Percentiles rank a stretch among this genome's conserved stretches.
Conservation (phyloP, 2,888 invertebrate species). For the Chydorus sphaericus region DNA sequence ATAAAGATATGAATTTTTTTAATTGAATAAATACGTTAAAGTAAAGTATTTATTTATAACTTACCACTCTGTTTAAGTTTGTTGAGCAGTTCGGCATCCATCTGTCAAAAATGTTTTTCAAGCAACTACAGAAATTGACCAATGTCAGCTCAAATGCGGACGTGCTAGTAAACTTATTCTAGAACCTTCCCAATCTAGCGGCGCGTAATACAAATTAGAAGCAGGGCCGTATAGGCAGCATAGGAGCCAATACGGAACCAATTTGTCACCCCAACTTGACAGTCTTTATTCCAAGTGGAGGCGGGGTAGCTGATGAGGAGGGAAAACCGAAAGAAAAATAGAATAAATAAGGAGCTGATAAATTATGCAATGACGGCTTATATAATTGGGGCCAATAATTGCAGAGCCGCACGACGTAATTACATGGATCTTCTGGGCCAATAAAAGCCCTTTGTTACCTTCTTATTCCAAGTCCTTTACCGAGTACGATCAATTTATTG, state of each 20-base stretch:
- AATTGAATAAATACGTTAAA: too few species aligned
- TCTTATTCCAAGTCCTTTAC: too few species aligned
- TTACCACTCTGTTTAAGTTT: conserved; percentile 10
- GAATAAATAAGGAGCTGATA: background rate
- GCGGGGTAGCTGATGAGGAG: too few species aligned
- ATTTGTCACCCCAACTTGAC: background rate
- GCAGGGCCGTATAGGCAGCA: too few species aligned
- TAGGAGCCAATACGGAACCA: too few species aligned
- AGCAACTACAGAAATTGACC: background rate
- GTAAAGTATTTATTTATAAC: too few species aligned
- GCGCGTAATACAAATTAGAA: background rate
- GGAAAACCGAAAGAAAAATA: too few species aligned
- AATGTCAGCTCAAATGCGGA: background rate
- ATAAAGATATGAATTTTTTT: too few species aligned
- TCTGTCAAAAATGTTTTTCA: background rate
- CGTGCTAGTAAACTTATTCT: background rate
- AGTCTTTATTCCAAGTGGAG: background rate
- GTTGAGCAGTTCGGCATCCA: conserved; percentile 6
- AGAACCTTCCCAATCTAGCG: background rate
- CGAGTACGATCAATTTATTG: too few species aligned
- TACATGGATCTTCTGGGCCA: too few species aligned
- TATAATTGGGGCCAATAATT: background rate
- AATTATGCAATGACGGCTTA: background rate
- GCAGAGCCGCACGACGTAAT: too few species aligned
- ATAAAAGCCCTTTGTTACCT: too few species aligned